Conservation (phyloP, 2,888 invertebrate species). For the Azorinus chamasolen region DNA sequence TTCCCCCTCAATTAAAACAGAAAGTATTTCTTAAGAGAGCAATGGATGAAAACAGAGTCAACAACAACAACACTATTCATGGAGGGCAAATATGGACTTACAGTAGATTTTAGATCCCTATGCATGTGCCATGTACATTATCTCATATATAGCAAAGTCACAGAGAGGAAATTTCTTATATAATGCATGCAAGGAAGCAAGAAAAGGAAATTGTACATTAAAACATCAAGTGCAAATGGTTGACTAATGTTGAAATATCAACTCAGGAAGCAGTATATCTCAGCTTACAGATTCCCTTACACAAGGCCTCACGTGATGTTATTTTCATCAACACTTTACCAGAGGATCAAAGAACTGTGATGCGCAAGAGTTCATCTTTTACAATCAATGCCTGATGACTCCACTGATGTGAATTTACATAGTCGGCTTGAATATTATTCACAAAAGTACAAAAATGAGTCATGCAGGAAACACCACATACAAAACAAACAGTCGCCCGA, state of each 20-base stretch:
- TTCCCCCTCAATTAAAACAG: conserved; percentile 23
- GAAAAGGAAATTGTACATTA: conserved; percentile 27
- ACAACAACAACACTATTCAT: conserved; percentile 55
- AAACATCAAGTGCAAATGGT: conserved; percentile 12
- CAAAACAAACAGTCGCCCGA: too few species aligned
- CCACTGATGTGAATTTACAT: conserved; percentile 16
- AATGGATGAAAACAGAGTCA: conserved; percentile 44
- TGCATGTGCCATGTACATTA: conserved; percentile 61
- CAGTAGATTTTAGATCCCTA: conserved; percentile 62
- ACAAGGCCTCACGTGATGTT: conserved; percentile 40
- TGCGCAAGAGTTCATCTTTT: conserved; percentile 66
- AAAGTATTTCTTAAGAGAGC: conserved; percentile 55
- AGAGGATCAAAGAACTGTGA: conserved; percentile 57
- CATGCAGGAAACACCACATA: too few species aligned
- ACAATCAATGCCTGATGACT: conserved; percentile 41
- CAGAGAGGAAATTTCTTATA: conserved; percentile 55
- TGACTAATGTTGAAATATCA: conserved; percentile 59
- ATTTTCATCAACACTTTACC: conserved; percentile 67
- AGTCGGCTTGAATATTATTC: conserved; percentile 4
- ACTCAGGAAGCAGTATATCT: conserved; percentile 74
- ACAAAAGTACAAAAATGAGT: too few species aligned
- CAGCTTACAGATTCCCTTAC: conserved; percentile 66
- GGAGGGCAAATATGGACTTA: conserved; percentile 65
- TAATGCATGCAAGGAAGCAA: conserved; percentile 49
- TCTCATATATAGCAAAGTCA: conserved; percentile 54